Conservation (phyloP, 2,888 invertebrate genomes). For the Drosophila niveifrons region DNA sequence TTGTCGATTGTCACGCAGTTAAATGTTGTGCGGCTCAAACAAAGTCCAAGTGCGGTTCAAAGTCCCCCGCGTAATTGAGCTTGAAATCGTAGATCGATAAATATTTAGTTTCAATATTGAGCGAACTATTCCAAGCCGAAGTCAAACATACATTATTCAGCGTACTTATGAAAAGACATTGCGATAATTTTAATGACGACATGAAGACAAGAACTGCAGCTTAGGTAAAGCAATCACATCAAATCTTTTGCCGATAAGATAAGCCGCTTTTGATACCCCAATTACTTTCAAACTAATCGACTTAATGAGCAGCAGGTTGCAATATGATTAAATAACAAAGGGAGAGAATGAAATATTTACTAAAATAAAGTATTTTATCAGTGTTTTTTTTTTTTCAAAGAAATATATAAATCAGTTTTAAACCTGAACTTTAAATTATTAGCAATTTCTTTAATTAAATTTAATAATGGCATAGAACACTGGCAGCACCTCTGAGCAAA, state of each 20-base stretch:
- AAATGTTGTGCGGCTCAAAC: constrained; percentile 20
- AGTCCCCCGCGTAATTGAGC: constrained; percentile 52
- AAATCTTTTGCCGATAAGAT: constrained; percentile 1
- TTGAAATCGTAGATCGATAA: constrained; percentile 38
- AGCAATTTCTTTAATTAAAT: too few relatives aligned
- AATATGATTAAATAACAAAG: not conserved
- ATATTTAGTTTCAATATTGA: constrained; percentile 38
- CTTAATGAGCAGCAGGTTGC: not conserved
- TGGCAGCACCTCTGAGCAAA: too few relatives aligned
- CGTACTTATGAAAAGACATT: too few relatives aligned
- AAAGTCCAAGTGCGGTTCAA: constrained; percentile 50
- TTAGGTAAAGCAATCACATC: not conserved
- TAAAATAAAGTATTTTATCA: too few relatives aligned
- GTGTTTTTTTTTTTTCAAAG: too few relatives aligned
- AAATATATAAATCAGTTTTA: too few relatives aligned
- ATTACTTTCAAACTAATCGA: not conserved
- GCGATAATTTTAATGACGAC: not conserved
- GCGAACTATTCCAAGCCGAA: constrained; percentile 22
- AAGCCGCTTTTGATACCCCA: not conserved
- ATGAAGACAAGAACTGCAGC: not conserved
- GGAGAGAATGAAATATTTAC: not conserved
- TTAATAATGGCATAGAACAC: too few relatives aligned
- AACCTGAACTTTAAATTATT: too few relatives aligned
- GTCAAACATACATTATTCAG: not conserved
- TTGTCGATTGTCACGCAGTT: constrained; percentile 34